Conservation (phyloP, 2,888 invertebrate genomes). For the Bellardia pandia region DNA sequence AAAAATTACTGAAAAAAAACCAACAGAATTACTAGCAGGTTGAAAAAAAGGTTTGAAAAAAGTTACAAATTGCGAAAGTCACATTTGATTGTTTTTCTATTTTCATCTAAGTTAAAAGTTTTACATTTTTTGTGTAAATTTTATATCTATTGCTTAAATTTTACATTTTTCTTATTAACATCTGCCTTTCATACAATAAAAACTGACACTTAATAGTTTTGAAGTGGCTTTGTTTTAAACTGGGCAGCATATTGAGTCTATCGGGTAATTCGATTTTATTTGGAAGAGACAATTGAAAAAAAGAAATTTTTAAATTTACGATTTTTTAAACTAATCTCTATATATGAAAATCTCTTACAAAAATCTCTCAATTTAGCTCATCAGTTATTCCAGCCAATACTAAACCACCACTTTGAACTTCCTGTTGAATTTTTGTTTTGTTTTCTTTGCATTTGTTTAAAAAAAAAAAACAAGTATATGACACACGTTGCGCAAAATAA, state of each 20-base stretch:
- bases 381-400: neutral
- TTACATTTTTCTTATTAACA: neutral
- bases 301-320: too few relatives aligned
- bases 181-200: neutral
- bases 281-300: neutral
- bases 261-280: neutral
- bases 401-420: neutral
- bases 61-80: too few relatives aligned
- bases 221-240: neutral
- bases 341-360: neutral
- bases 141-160: neutral
- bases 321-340: neutral
- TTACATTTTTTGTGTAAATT: too few relatives aligned
- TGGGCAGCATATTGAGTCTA: neutral
- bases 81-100: too few relatives aligned
- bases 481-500: conserved; percentile 42
- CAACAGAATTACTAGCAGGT: too few relatives aligned
- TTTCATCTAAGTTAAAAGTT: too few relatives aligned
- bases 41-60: too few relatives aligned
- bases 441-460: neutral
- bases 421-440: neutral
- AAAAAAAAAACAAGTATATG: conserved; percentile 21
- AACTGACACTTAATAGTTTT: neutral
- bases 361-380: neutral
- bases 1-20: too few relatives aligned